phyloP scores from a whole-genome alignment of 2,797 vertebrate species.

The Anabas testudineus region DNA sequence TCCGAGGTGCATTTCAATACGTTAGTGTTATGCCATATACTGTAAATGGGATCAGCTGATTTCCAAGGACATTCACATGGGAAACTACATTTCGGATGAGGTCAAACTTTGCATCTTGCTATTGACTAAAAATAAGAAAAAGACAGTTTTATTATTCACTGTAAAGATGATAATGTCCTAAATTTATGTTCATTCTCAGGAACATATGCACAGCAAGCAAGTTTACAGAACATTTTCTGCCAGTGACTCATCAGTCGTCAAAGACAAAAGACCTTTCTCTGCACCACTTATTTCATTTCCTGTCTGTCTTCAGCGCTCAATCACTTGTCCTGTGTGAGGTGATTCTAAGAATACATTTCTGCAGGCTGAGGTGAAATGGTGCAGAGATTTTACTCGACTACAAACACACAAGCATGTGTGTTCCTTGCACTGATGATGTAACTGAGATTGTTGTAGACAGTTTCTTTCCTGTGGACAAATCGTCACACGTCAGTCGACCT shows the following conservation, averaged over 20 bases:
- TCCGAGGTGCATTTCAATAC: not conserved
- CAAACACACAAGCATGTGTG: slow-evolving; percentile 1
- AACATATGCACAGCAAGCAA: not conserved
- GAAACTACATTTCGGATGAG: slow-evolving; percentile 8
- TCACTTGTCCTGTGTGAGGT: slow-evolving; percentile 28
- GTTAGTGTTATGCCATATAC: not conserved
- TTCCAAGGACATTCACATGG: slow-evolving; percentile 18
- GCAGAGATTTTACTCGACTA: slow-evolving; percentile 35
- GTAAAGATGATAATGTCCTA: not conserved
- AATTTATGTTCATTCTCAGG: not conserved
- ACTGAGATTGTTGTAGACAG: not conserved
- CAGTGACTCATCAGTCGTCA: slow-evolving; percentile 5
- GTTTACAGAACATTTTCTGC: not conserved
- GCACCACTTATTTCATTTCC: slow-evolving; percentile 47
- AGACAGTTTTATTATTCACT: not conserved
- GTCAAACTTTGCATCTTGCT: not conserved
- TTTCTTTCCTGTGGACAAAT: not conserved
- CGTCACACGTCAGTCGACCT: slow-evolving; percentile 11
- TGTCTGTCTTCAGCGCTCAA: slow-evolving; percentile 24
- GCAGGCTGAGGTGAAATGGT: slow-evolving; percentile 1
- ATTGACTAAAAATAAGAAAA: not conserved
- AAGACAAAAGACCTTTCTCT: not conserved
- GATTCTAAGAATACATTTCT: slow-evolving; percentile 39
- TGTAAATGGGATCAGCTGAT: not conserved
- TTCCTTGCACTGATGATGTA: not conserved